Conservation (phyloP, 2,797 vertebrate genomes). For the Macroramphosus scolopax region DNA sequence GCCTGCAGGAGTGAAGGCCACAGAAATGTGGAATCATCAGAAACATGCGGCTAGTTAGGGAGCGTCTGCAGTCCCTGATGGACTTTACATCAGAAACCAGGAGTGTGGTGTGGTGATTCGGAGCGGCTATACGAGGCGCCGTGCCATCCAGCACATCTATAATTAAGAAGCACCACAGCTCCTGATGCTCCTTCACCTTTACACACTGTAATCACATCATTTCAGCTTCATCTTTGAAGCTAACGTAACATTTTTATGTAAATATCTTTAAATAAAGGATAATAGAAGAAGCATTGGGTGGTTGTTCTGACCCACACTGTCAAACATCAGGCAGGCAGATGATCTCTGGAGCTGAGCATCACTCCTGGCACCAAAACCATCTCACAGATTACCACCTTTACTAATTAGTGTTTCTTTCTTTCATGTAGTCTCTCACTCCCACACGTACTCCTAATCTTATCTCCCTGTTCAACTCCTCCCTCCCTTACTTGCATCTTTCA, state of each 20-base stretch:
- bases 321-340: too few species aligned
- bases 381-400: conserved; percentile 18
- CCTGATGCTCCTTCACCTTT: conserved; percentile 50
- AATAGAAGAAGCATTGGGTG: not conserved
- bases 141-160: conserved; percentile 63
- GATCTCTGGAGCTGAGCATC: not conserved
- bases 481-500: conserved; percentile 11
- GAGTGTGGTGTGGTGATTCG: conserved; percentile 31
- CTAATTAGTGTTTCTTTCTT: conserved; percentile 42
- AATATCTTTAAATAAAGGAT: not conserved
- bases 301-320: not conserved
- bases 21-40: conserved; percentile 43
- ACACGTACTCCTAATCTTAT: conserved; percentile 41
- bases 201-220: too few species aligned
- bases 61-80: conserved; percentile 25
- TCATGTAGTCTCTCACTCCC: conserved; percentile 38
- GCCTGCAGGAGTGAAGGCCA: conserved; percentile 19
- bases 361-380: conserved; percentile 9
- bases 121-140: conserved; percentile 51
- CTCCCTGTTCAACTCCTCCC: conserved; percentile 25
- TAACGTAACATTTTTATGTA: conserved; percentile 1
- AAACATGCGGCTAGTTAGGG: conserved; percentile 32
- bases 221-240: conserved; percentile 4
- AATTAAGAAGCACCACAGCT: conserved; percentile 55
- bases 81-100: conserved; percentile 28